A percentile compares a stretch with the other conserved stretches of the same genome.
Conservation (phyloP, 1,140 invertebrate species). For the Dendrolimus kikuchii region DNA sequence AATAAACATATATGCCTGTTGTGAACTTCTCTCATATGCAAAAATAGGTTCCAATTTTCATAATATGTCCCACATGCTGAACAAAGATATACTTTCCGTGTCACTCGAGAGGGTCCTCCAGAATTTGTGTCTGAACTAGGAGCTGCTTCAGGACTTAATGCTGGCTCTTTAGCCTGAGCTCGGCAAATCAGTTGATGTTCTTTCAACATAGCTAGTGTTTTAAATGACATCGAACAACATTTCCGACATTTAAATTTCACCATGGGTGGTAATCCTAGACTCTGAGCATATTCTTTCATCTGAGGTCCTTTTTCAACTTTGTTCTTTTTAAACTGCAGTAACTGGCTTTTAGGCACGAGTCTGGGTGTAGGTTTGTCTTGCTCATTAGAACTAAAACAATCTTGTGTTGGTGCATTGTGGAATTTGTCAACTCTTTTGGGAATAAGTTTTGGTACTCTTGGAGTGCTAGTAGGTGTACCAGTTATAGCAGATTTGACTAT, state of each 20-base stretch:
- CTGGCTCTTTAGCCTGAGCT: conserved; percentile 54
- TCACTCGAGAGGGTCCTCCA: conserved; percentile 75
- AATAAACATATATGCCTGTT: conserved; percentile 84
- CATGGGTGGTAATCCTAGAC: conserved; percentile 77
- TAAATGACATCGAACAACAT: conserved; percentile 76
- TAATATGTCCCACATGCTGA: conserved; percentile 85
- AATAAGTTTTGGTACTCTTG: conserved; percentile 53
- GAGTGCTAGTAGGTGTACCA: conserved; percentile 29
- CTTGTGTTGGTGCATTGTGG: conserved; percentile 43
- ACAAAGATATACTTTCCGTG: conserved; percentile 83
- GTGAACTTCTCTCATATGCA: conserved; percentile 86
- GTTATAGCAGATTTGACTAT: conserved; percentile 45
- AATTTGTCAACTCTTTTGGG: conserved; percentile 50
- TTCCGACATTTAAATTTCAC: conserved; percentile 79
- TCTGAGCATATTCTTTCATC: conserved; percentile 77
- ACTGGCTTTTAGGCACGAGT: conserved; percentile 61
- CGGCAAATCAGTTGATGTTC: conserved; percentile 76
- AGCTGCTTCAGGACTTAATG: conserved; percentile 48
- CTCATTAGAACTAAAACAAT: conserved; percentile 38
- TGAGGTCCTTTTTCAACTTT: conserved; percentile 57
- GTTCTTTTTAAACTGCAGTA: conserved; percentile 57
- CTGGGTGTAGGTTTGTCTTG: conserved; percentile 58
- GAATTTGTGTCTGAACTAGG: conserved; percentile 27
- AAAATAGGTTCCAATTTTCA: conserved; percentile 87
- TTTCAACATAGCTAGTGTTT: conserved; percentile 73